phyloP scores from a whole-genome alignment of 2,888 invertebrate genomes.

The Rhodophaea formosa region DNA sequence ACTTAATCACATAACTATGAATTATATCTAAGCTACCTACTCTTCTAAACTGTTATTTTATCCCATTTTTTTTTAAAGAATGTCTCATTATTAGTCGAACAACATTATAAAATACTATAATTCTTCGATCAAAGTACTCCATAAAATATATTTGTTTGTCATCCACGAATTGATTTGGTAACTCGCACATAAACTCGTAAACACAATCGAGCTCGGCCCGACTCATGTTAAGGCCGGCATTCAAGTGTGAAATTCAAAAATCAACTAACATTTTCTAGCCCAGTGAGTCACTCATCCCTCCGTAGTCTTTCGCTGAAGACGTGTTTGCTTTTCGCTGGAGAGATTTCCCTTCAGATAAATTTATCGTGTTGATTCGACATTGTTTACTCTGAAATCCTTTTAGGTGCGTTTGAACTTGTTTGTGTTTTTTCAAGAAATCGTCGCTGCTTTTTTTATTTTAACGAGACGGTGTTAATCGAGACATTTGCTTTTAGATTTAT shows the following conservation, averaged over 20 bases:
- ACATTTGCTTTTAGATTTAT: not conserved
- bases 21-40: too few relatives aligned
- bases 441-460: constrained; percentile 10
- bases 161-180: constrained; percentile 32
- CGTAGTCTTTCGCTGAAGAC: constrained; percentile 63
- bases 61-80: too few relatives aligned
- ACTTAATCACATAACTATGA: too few relatives aligned
- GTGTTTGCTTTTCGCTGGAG: constrained; percentile 67
- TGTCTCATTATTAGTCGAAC: too few relatives aligned
- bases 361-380: constrained; percentile 69
- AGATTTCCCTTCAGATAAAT: constrained; percentile 72
- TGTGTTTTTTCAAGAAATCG: constrained; percentile 35
- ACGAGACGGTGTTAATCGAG: constrained; percentile 10
- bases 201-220: constrained; percentile 46
- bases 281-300: constrained; percentile 71
- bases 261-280: constrained; percentile 78
- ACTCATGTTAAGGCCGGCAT: constrained; percentile 56
- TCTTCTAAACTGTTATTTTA: too few relatives aligned
- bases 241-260: constrained; percentile 77
- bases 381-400: constrained; percentile 70
- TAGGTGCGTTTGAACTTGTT: constrained; percentile 54
- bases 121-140: not conserved
- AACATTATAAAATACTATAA: not conserved
- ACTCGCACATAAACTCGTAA: constrained; percentile 38
- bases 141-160: not conserved